Percentiles rank a stretch among this genome's conserved stretches.
These are phyloP conservation scores for Ormyrus labotus DNA, from an alignment of 2,888 invertebrate genomes.

Conservation along the genomic window DNA sequence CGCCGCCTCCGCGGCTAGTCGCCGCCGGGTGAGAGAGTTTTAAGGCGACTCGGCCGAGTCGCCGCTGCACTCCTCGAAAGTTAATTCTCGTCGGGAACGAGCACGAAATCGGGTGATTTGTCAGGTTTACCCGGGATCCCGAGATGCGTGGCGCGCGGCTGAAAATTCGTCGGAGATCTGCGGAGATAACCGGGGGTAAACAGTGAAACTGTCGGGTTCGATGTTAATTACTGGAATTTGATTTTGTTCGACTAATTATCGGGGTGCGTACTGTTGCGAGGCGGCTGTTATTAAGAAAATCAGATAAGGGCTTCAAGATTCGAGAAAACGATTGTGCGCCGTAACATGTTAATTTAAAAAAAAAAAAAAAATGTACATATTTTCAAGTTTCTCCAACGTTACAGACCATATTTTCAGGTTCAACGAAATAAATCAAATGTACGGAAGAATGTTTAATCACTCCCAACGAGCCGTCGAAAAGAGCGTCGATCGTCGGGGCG, in stretches of 20 bases:
- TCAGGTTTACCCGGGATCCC: not conserved
- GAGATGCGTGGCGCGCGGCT: not conserved
- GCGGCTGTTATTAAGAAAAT: not conserved
- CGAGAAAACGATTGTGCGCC: no score
- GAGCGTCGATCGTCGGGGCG: no score
- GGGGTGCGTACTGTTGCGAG: not conserved
- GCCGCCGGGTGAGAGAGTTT: not conserved
- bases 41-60: not conserved
- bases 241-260: not conserved
- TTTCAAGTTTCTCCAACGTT: no score
- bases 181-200: not conserved
- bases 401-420: no score
- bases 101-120: constrained; percentile 11
- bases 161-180: not conserved
- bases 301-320: no score
- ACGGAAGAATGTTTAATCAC: no score
- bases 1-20: not conserved
- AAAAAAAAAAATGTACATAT: no score
- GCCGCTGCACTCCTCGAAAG: not conserved
- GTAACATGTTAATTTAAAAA: no score
- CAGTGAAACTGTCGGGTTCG: no score
- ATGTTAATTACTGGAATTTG: no score
- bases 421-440: no score
- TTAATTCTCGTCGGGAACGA: constrained; percentile 3
- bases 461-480: no score